A percentile compares a stretch with the other conserved stretches of the same genome.
These are phyloP conservation scores for Pomatostomus ruficeps DNA, from an alignment of 2,113 vertebrate genomes.

Conservation along the genomic window DNA sequence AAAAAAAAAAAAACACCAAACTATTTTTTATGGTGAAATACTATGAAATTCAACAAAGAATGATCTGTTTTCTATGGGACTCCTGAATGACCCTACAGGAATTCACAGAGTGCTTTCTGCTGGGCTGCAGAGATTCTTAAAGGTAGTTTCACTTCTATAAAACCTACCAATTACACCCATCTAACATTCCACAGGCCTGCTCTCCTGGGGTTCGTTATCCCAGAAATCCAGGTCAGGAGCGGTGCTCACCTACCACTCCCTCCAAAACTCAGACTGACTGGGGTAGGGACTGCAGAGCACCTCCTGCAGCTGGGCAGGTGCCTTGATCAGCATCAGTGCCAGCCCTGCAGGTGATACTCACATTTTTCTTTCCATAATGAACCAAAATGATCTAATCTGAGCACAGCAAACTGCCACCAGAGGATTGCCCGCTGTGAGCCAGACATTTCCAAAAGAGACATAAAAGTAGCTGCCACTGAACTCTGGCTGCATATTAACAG, in stretches of 20 bases:
- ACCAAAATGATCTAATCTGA: not conserved
- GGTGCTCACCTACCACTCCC: not conserved
- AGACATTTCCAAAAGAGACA: not conserved
- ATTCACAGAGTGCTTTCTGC: not conserved
- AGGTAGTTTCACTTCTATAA: not conserved
- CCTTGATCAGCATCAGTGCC: not conserved
- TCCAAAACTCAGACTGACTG: not conserved
- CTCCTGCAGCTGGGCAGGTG: not conserved
- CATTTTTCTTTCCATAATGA: not conserved
- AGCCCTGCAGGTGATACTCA: not conserved
- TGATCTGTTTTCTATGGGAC: not conserved
- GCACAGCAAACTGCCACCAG: not conserved
- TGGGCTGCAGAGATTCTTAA: not conserved
- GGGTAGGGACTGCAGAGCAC: not conserved
- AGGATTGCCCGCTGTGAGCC: not conserved
- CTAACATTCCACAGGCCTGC: not conserved
- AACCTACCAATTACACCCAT: not conserved
- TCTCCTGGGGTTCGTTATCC: not conserved
- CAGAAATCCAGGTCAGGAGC: constrained; percentile 24
- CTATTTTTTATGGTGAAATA: no score
- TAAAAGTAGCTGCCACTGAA: not conserved
- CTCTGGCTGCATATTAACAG: not conserved
- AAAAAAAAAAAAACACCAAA: no score
- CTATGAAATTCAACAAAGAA: no score
- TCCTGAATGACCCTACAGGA: not conserved